Evolutionary conservation across 2,113 vertebrate species (phyloP).

Genomic region (Brachionichthys hirsutus): DNA sequence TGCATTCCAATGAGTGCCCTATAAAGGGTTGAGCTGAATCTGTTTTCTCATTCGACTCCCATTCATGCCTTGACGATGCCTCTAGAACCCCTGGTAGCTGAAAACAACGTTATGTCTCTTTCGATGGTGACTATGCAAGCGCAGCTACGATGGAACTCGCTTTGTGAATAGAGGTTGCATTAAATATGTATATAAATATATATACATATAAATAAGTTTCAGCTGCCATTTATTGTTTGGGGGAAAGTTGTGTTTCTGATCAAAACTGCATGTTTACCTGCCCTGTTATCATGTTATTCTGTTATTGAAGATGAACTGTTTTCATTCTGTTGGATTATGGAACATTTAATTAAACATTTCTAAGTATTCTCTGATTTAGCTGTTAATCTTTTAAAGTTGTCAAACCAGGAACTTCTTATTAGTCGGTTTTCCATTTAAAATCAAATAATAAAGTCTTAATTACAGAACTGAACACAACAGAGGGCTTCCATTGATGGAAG

Average conservation of each 20-base stretch:
- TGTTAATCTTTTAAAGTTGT: not conserved
- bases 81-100: not conserved
- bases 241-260: conserved; percentile 52
- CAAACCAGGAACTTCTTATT: too few species aligned
- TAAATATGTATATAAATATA: conserved; percentile 64
- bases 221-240: conserved; percentile 30
- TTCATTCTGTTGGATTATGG: conserved; percentile 23
- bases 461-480: not conserved
- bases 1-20: too few species aligned
- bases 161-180: conserved; percentile 32
- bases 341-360: conserved; percentile 52
- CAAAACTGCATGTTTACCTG: conserved; percentile 61
- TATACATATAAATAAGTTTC: conserved; percentile 14
- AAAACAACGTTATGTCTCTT: not conserved
- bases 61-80: not conserved
- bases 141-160: conserved; percentile 16
- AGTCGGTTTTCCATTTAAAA: too few species aligned
- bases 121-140: conserved; percentile 21
- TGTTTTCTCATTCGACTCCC: not conserved
- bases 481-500: conserved; percentile 9
- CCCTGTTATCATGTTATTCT: conserved; percentile 68
- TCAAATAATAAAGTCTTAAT: too few species aligned
- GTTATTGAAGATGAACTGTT: conserved; percentile 35
- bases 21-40: too few species aligned
- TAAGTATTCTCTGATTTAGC: conserved; percentile 22